phyloP scores from a whole-genome alignment of 1,140 invertebrate species.

The Microplitis mediator region DNA sequence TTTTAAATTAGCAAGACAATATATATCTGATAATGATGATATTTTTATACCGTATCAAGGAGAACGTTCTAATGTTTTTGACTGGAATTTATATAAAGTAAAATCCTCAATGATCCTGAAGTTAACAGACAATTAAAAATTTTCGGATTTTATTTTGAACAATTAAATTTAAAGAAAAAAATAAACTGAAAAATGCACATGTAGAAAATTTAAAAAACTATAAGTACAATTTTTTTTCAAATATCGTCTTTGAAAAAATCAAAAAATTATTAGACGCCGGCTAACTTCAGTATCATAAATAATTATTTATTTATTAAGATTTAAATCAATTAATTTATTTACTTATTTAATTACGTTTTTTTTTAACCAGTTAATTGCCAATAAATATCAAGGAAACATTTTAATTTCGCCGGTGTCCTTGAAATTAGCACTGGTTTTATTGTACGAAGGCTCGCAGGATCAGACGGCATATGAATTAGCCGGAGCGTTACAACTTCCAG shows the following conservation, averaged over 20 bases:
- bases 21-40: conserved; percentile 50
- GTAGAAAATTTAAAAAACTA: no score
- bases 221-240: no score
- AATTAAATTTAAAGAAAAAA: no score
- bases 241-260: no score
- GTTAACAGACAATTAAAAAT: no score
- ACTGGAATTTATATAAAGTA: conserved; percentile 68
- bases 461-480: conserved; percentile 69
- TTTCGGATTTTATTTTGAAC: no score
- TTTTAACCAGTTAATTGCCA: conserved; percentile 41
- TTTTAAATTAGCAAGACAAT: neutral
- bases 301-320: conserved; percentile 11
- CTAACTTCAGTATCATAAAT: no score
- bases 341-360: conserved; percentile 12
- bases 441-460: conserved; percentile 74
- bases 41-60: conserved; percentile 65
- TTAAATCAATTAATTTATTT: conserved; percentile 10
- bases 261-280: no score
- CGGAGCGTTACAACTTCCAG: conserved; percentile 64
- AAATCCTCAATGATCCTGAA: neutral
- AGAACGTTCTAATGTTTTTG: conserved; percentile 64
- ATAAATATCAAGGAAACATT: conserved; percentile 65
- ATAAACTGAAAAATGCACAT: no score
- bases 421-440: conserved; percentile 74
- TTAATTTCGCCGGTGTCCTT: conserved; percentile 82